phyloP scores from a whole-genome alignment of 2,113 vertebrate genomes.

The Anhinga rufa region DNA sequence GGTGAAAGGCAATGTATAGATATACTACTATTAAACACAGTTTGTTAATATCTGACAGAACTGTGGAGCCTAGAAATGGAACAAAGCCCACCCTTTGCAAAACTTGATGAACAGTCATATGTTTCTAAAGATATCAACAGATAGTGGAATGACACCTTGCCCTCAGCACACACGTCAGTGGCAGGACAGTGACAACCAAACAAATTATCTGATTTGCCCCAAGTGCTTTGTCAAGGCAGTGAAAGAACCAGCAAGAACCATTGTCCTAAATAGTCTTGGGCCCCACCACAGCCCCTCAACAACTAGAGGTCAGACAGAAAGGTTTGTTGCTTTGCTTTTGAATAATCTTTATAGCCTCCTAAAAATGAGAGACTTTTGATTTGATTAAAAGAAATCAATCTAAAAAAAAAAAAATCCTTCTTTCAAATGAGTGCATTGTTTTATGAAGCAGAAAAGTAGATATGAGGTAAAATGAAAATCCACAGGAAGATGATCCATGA shows the following conservation, averaged over 20 bases:
- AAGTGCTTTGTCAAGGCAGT: neutral
- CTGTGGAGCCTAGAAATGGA: neutral
- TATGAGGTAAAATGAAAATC: neutral
- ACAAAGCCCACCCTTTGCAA: neutral
- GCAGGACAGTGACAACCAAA: neutral
- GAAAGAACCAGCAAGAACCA: neutral
- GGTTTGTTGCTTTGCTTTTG: neutral
- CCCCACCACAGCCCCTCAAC: neutral
- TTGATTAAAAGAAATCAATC: neutral
- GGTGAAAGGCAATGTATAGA: neutral
- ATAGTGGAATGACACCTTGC: neutral
- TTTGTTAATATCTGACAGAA: neutral
- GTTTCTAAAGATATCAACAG: neutral
- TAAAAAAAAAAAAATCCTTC: neutral
- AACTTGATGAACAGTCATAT: neutral
- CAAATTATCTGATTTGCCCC: neutral
- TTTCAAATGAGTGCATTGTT: neutral
- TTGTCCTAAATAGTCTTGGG: neutral
- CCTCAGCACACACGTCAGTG: neutral
- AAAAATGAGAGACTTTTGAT: neutral
- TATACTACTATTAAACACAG: neutral
- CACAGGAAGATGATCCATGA: neutral
- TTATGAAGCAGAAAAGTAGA: neutral
- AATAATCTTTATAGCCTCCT: neutral
- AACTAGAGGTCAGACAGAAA: neutral